Evolutionary conservation across 2,797 vertebrate genomes (phyloP).

Genomic region (Buphagus erythrorhynchus): DNA sequence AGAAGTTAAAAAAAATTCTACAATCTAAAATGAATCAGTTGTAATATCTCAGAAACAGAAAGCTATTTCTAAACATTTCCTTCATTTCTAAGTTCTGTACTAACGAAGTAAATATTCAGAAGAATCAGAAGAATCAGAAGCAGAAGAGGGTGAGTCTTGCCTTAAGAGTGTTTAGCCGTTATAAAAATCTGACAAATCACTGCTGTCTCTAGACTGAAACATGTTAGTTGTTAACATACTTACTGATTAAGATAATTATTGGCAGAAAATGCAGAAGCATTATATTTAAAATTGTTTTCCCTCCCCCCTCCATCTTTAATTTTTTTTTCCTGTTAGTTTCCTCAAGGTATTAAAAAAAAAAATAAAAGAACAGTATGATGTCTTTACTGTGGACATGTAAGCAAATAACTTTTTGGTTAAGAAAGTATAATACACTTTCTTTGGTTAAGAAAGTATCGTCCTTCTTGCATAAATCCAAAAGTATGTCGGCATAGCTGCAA

Average conservation of each 20-base stretch:
- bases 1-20: slow-evolving; percentile 27
- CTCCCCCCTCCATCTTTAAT: neutral
- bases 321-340: neutral
- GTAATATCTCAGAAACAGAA: slow-evolving; percentile 34
- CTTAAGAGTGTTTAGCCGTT: neutral
- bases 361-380: neutral
- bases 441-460: neutral
- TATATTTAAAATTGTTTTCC: neutral
- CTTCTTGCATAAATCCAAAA: slow-evolving; percentile 38
- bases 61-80: slow-evolving; percentile 5
- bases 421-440: neutral
- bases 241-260: neutral
- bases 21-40: slow-evolving; percentile 34
- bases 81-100: neutral
- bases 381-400: neutral
- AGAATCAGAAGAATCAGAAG: neutral
- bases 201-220: neutral
- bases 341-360: neutral
- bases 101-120: slow-evolving; percentile 20
- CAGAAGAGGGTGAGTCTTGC: neutral
- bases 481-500: slow-evolving; percentile 26
- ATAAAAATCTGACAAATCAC: neutral
- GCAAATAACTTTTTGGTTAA: neutral
- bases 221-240: neutral
- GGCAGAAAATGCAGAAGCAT: neutral